phyloP scores from a whole-genome alignment of 2,888 invertebrate species.

The Kuschelorhynchus macadamiae region DNA sequence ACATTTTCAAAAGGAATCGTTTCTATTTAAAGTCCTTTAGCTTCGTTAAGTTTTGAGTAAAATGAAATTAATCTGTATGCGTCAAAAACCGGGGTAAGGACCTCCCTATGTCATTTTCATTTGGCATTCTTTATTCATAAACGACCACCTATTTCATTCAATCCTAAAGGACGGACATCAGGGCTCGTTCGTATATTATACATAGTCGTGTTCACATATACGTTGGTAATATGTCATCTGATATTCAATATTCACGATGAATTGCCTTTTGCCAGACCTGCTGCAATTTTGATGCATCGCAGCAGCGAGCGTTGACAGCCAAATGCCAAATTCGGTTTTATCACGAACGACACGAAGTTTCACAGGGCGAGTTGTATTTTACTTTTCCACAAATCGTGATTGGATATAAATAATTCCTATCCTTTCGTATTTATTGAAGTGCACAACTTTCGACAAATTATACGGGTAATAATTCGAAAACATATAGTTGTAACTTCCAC shows the following conservation, averaged over 20 bases:
- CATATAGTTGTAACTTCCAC: no score
- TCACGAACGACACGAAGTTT: conserved; percentile 28
- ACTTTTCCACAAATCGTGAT: conserved; percentile 3
- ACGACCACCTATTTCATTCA: conserved; percentile 19
- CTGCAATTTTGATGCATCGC: conserved; percentile 42
- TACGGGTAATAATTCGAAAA: no score
- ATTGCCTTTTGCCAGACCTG: conserved; percentile 34
- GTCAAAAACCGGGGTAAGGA: background rate
- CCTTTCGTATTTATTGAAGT: no score
- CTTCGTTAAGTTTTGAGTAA: no score
- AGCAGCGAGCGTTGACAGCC: conserved; percentile 31
- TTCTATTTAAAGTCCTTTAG: no score
- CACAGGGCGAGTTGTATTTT: conserved; percentile 1
- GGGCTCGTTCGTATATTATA: conserved; percentile 24
- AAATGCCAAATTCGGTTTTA: conserved; percentile 40
- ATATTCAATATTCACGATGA: conserved; percentile 41
- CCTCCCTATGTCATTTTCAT: no score
- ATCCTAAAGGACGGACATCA: conserved; percentile 23
- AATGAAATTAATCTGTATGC: background rate
- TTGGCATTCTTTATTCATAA: conserved; percentile 15
- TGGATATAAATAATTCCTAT: conserved; percentile 1
- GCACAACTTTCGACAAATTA: no score
- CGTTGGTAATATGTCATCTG: conserved; percentile 42
- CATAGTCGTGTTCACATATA: conserved; percentile 22
- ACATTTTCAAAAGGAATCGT: no score